Base-by-base conservation (phyloP, 2,888 invertebrate species). In the Ichneumoninae sp. region DNA sequence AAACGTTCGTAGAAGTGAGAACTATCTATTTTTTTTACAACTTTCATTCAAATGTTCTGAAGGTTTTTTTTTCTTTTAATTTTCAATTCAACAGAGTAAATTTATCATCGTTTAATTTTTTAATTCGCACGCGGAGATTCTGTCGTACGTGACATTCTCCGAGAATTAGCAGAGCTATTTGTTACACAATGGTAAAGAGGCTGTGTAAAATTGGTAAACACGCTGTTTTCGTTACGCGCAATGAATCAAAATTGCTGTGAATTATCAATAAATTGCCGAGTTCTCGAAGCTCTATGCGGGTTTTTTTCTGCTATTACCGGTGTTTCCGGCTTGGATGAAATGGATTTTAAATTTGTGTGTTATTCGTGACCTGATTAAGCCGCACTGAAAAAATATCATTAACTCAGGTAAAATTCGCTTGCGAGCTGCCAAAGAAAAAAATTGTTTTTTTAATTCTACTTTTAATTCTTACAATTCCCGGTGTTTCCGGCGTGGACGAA, bases 161-260 rank as follows among this genome's bases (percentile, higher is more conserved):
- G 33, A 6, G 33, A 33, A 33, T 33, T 40, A 10, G 8, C 40
- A 40, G 40, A 8, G 6, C 16, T 33, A 22, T n/a, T 47, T 52
- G 1, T 63, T 74, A 30, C 74, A 63, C 63, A 63, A 74, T 63
- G 52, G 4, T 0, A 10, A 19, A 40, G 54, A 52, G 36, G 52
- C 33, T 36, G 22, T 2, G 13, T 13, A 13, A 19, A 36, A 66
- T 40, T 13, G 19, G 22, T 19, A 44, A 68, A 68, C 26, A 3
- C 6, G 19, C n/a, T 66, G 19, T 44, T 40, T 52, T 19, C 8
- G 19, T 8, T 19, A 54, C 19, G 7, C 3, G 19, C 2, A 3
- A 54, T n/a, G 3, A 54, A 22, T 22, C 22, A 22, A 54, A 54
- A 54, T 19, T 22, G 8, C 3, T 10, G 19, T 3, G 19, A 3